Base-by-base conservation (phyloP, 2,888 invertebrate genomes). In the Drosophila rellima region DNA sequence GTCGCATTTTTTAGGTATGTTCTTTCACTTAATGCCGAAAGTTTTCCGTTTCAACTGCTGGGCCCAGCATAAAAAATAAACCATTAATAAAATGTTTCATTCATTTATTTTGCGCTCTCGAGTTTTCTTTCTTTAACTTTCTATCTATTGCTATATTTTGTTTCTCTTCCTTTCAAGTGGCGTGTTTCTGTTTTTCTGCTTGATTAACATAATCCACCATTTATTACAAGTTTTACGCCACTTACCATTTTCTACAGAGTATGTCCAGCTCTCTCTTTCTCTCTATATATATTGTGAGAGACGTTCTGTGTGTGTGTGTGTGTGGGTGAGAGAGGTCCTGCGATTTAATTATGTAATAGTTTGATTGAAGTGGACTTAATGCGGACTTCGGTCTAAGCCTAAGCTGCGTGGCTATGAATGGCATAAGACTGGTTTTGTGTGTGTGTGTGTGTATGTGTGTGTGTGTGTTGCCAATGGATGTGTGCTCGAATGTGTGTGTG, bases 281-380 rank as follows among this genome's bases (percentile, higher is more conserved):
- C 17, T 18, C 2, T 39, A 20, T 44, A 17, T 50, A 17, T 63
- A 56, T 35, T 5, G 44, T 35, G 47, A 20, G 20, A 2, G 20
- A 20, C 3, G 20, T 20, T 39, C 11, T 35, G 15, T 23, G 31
- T 39, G 47, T 45, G 52, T 39, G 48, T 44, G 40, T 70, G 59
- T 60, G 61, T 78, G 67, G 64, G 68, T 63, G 55, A 40, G 60
- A 18, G 55, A 51, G 67, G 8, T 40, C 44, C 77, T 78, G 68
- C 86, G 86, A 86, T 86, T 86, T 88, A 86, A 86, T 86, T 88
- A 86, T 86, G 88, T 88, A 83, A 86, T 88, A 84, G 87, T 88
- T 84, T 84, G 88, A 85, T 78, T 82, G 82, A 84, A 86, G 83
- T 88, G 88, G 82, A 82, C 80, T 82, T 80, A 76, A 70, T 70